Percentiles rank a stretch among this genome's conserved stretches.
These are phyloP conservation scores for Apogon talboti DNA, from an alignment of 2,797 vertebrate species.

Conservation along the genomic window DNA sequence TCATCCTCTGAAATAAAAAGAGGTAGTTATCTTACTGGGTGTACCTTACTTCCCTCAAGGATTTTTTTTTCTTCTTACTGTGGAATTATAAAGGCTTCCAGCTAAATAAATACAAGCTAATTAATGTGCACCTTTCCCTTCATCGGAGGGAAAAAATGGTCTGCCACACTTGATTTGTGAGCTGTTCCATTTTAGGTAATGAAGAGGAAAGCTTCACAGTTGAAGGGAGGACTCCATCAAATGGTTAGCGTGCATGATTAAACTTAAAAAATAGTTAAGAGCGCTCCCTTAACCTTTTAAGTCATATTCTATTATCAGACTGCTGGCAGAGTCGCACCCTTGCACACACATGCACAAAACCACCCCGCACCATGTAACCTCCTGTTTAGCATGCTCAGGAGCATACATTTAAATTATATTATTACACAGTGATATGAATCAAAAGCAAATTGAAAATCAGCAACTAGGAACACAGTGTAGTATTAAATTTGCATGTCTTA, in stretches of 20 bases:
- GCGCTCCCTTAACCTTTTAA: conserved; percentile 72
- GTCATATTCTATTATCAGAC: conserved; percentile 72
- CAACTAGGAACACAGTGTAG: conserved; percentile 24
- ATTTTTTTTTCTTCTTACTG: conserved; percentile 36
- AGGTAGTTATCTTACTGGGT: conserved; percentile 34
- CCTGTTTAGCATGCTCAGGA: conserved; percentile 37
- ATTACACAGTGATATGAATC: conserved; percentile 55
- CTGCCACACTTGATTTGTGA: conserved; percentile 80
- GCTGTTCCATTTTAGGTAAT: conserved; percentile 77
- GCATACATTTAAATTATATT: conserved; percentile 35
- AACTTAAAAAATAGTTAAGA: conserved; percentile 76
- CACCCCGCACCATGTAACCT: conserved; percentile 22
- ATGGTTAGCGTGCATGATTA: conserved; percentile 65
- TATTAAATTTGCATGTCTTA: conserved; percentile 55
- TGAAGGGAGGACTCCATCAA: conserved; percentile 68
- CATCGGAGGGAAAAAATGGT: conserved; percentile 62
- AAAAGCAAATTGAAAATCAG: conserved; percentile 45
- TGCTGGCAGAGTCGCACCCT: conserved; percentile 27
- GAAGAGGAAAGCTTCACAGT: conserved; percentile 71
- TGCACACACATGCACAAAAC: not conserved
- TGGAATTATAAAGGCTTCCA: conserved; percentile 75
- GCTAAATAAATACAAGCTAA: conserved; percentile 82
- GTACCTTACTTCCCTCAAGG: conserved; percentile 16
- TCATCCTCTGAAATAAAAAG: conserved; percentile 46
- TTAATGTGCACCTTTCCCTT: conserved; percentile 79